Evolutionary conservation across 1,140 invertebrate genomes (phyloP).

Genomic region (Tetramorium parvispinum): DNA sequence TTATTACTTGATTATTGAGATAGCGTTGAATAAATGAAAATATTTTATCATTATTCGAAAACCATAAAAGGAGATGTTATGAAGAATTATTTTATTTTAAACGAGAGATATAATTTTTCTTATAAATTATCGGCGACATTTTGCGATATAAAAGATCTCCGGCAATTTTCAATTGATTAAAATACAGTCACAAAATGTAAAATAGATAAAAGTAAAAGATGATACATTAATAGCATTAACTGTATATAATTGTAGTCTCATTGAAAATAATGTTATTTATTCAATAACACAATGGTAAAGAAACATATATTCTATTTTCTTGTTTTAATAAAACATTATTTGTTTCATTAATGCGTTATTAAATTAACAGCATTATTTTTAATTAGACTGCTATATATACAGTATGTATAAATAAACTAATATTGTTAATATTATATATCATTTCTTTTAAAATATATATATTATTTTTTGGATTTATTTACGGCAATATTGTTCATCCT

Average conservation of each 20-base stretch:
- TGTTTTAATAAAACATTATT: neutral
- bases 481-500: conserved; percentile 95
- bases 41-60: neutral
- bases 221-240: neutral
- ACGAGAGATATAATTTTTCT: neutral
- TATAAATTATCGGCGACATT: neutral
- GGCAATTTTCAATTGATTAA: neutral
- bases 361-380: too few species aligned
- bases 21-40: neutral
- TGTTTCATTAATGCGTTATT: neutral
- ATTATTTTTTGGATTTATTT: conserved; percentile 82
- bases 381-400: too few species aligned
- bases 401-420: too few species aligned
- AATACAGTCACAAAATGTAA: neutral
- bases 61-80: neutral
- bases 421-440: neutral
- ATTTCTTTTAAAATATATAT: neutral
- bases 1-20: neutral
- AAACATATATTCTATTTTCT: neutral
- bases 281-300: neutral
- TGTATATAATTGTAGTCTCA: too few species aligned
- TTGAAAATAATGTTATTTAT: neutral
- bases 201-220: neutral
- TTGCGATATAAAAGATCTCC: neutral
- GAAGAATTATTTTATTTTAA: neutral